These are phyloP conservation scores for Amblyteles armatorius DNA, from an alignment of 2,888 invertebrate genomes.

Conservation along the genomic window DNA sequence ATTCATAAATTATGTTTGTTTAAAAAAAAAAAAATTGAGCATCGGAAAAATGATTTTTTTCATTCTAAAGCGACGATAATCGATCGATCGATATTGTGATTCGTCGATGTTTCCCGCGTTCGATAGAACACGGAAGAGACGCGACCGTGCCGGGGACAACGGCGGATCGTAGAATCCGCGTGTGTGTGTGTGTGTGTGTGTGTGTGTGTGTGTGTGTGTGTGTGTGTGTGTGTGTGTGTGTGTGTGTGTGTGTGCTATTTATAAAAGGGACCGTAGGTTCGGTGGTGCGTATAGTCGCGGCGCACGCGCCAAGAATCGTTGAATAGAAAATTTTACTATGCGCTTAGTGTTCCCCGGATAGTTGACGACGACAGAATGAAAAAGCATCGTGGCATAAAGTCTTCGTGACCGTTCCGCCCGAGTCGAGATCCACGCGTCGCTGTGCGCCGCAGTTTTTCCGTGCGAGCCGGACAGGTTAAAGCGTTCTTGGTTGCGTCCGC, in stretches of 20 bases:
- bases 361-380: constrained; percentile 59
- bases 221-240: constrained; percentile 4
- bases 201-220: constrained; percentile 4
- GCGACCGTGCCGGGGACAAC: background rate
- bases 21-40: too few species aligned
- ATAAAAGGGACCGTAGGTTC: constrained; percentile 51
- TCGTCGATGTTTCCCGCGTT: background rate
- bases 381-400: constrained; percentile 1
- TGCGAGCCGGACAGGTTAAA: background rate
- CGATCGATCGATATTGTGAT: background rate
- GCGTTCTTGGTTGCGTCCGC: background rate
- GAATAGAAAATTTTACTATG: constrained; percentile 68
- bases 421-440: background rate
- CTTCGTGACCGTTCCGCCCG: background rate
- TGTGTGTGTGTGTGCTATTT: constrained; percentile 52
- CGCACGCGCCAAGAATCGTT: constrained; percentile 70
- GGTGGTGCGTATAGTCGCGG: constrained; percentile 45
- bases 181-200: constrained; percentile 4
- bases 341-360: constrained; percentile 52
- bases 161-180: constrained; percentile 28
- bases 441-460: background rate
- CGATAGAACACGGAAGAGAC: background rate
- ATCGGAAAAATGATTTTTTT: background rate
- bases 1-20: too few species aligned
- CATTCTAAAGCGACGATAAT: background rate